Base-by-base conservation (phyloP, 2,113 vertebrate genomes). In the Thunnus thynnus region DNA sequence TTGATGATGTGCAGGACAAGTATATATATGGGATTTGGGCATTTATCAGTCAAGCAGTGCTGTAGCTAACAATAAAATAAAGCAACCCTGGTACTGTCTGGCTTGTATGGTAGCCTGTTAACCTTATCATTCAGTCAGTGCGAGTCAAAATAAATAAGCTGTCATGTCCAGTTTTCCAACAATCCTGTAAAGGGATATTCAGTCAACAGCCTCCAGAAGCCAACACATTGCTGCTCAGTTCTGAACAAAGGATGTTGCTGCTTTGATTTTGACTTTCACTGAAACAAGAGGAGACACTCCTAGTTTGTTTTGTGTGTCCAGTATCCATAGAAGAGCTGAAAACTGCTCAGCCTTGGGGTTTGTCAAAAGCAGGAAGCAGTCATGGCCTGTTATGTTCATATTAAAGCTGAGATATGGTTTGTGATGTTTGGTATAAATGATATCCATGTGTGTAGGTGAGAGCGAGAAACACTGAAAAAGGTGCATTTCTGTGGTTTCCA, bases 251-350 rank as follows among this genome's bases (percentile, higher is more conserved):
- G 68, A 62, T 55, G 64, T 2, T 66, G 52, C 22, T 46, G 51
- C 72, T 82, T 78, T 82, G 81, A 86, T 74, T 77, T 27, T 63
- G 72, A 67, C 76, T 84, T 67, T 55, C 17, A 60, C 30, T 36
- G 55, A 64, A 84, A 84, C 75, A 54, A 68, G 56, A 88, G 13
- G 0, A 79, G 73, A 65, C 62, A 32, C 22, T 36, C 36, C 25
- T n/a, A 3, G 22, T 51, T 55, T 52, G 46, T 57, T 25, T 54
- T 32, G 32, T 67, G 48, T 55, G 73, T 72, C 51, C 65, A 30
- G 50, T 73, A 18, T 41, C 16, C 27, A 61, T 27, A 41, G 64
- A 64, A 14, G 25, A 75, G 65, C n/a, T 47, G 54, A 14, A 2
- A 27, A 83, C 2, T 58, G 17, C 12, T 76, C 32, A 17, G 30